Evolutionary conservation across 2,888 invertebrate genomes (phyloP), one percentile per base, ranked within the genome.

Genomic region (Drosophila macrothrix): DNA sequence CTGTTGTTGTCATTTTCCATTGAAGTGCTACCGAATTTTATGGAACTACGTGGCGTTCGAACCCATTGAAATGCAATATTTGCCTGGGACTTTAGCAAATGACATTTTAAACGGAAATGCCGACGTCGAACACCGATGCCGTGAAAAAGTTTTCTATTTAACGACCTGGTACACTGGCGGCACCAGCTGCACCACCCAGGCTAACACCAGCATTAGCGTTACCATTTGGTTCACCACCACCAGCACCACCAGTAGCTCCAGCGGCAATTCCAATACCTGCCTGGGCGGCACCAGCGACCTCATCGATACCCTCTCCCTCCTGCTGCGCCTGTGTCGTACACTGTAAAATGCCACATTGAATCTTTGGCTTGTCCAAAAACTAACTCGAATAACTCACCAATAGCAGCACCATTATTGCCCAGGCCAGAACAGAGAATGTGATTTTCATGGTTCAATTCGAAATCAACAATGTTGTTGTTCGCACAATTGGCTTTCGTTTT

Each of bases 1-100:
- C 4, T 62, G 55, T 63, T 61, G 63, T 69, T 76, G 64, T 37
- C 31, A n/a, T 4, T 41, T 52, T 35, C 28, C 43, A 72, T 76
- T 80, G 76, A 76, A 76, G 66, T 69, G 46, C 28, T 76, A 63
- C 78, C 68, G 77, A 55, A 52, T 61, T 62, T 49, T 28, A 16
- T 54, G 37, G 28, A n/a, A 31, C 25, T 31, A 33, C 31, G 59
- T 16, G 46, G 22, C 6, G 5, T 54, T 54, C 25, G 19, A 31
- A n/a, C 3, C 9, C 4, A 25, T 41, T 22, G 37, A 53, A 58
- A 29, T 65, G 77, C 59, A 66, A 53, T 64, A 55, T 62, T 62
- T 73, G 31, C 62, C 53, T 28, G 22, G 28, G 63, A 41, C 50
- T 56, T 62, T 35, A 55, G 58, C 41, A 28, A 49, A 39, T 72